Base-by-base conservation (phyloP, 2,888 invertebrate genomes). In the Nycteola revayana region DNA sequence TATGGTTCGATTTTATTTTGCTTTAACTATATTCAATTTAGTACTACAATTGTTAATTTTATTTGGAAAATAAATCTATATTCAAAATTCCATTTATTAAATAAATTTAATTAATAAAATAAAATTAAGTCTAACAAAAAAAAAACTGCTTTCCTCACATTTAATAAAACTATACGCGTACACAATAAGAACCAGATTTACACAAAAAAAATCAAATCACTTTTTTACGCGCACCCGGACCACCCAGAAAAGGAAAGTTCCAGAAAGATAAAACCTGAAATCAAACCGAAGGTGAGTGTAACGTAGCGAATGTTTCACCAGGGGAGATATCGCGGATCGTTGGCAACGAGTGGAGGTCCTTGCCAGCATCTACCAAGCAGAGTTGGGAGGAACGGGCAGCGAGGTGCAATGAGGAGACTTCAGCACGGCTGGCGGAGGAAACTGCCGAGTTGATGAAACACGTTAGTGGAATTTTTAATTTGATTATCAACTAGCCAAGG, bases 321-420 rank as follows among this genome's bases (percentile, higher is more conserved):
- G 89, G 89, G 42, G 93, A 93, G 66, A 93, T 94, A 52, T 93
- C 93, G 17, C 90, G 93, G 27, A 92, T 94, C 68, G 93, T 94
- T 23, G 94, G 94, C 49, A 93, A 92, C 71, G 93, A 98, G 92
- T 99, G 99, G 99, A 94, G 98, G 54, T 96, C 96, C 42, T 90
- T 99, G 52, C 93, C 96, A 0, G 92, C 95, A 0, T 91, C 92
- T 35, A 96, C 97, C 51, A 98, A 98, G 75, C 96, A 96, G 77
- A 92, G 92, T 43, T 99, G 98, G 94, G 99, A 99, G 85, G 97
- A 98, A 75, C 92, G 94, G 33, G 99, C 99, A 0, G 92, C 93
- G 17, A 92, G 93, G 62, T 93, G 96, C 75, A 98, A 98, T 68
- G 96, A 96, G 75, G 97, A 97, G 72, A 93, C 93, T 6, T 91